Evolutionary conservation across 2,797 vertebrate species (phyloP), one percentile per base, ranked within the genome.

Genomic region (Gymnopithys bicolor): DNA sequence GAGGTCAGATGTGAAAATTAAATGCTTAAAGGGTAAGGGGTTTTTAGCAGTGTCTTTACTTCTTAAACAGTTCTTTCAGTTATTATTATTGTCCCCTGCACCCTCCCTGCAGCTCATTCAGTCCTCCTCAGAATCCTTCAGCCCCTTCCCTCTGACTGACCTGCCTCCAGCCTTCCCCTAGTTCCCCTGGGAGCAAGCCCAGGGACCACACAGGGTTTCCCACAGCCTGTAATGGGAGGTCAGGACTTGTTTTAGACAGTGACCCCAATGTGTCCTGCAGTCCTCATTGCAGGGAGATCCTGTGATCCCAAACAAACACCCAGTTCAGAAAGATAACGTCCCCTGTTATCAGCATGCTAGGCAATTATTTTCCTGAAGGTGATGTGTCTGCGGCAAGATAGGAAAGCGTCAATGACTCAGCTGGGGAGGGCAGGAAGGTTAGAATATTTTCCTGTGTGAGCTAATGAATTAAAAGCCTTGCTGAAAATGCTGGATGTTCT

Each of bases 391-490:
- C 3, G 0, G 55, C 68, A n/a, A 84, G 67, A 80, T 9, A 82
- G 62, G 52, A 87, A 83, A 95, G 74, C 55, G 5, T 55, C 66
- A n/a, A 1, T 94, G 96, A 91, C 93, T 94, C 89, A 92, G 88
- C 93, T 76, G n/a, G 52, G 58, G 69, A 95, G 94, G 68, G 66
- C 85, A 91, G 92, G 73, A 78, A 96, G 94, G 91, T 96, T 92
- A 91, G 74, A 91, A 59, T 84, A 62, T 75, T 92, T 81, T 95
- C 78, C 80, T 81, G 19, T 74, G 85, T 81, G 69, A 91, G 49
- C 59, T 84, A 87, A 92, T 76, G 89, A 97, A 89, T 87, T 93
- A 87, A 94, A 91, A 95, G 90, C 93, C 62, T 94, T 93, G 79
- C 93, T 96, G 78, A 87, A 94, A 91, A 89, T 35, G 59, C 68